Conservation (phyloP, 2,888 invertebrate genomes). For the Cantharis rustica region DNA sequence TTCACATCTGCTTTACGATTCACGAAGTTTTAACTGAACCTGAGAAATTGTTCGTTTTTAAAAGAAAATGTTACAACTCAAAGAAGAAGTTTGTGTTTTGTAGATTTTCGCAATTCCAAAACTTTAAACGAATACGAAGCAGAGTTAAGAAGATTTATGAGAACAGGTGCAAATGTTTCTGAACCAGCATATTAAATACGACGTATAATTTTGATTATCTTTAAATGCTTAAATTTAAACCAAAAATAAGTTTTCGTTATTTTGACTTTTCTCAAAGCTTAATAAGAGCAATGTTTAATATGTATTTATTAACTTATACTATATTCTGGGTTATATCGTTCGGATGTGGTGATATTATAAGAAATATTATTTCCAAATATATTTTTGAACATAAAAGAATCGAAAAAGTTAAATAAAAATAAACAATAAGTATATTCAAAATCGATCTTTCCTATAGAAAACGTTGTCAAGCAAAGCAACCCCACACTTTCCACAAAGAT, state of each 20-base stretch:
- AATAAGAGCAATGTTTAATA: background rate
- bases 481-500: slow-evolving; percentile 28
- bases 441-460: slow-evolving; percentile 16
- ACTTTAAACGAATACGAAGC: slow-evolving; percentile 17
- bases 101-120: slow-evolving; percentile 14
- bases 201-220: background rate
- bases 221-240: background rate
- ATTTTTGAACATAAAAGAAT: background rate
- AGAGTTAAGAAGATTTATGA: slow-evolving; percentile 20
- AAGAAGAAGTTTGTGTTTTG: slow-evolving; percentile 21
- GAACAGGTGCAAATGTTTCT: slow-evolving; percentile 19
- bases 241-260: background rate
- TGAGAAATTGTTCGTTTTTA: slow-evolving; percentile 24
- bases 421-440: slow-evolving; percentile 18
- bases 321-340: background rate
- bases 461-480: slow-evolving; percentile 18
- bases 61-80: slow-evolving; percentile 16
- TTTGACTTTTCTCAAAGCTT: background rate
- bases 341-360: background rate
- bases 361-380: background rate
- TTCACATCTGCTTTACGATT: slow-evolving; percentile 27
- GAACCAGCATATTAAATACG: slow-evolving; percentile 5
- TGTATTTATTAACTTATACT: background rate
- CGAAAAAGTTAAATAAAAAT: background rate
- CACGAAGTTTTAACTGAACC: slow-evolving; percentile 27